Base-by-base conservation (phyloP, 2,113 vertebrate genomes). In the Procavia capensis region DNA sequence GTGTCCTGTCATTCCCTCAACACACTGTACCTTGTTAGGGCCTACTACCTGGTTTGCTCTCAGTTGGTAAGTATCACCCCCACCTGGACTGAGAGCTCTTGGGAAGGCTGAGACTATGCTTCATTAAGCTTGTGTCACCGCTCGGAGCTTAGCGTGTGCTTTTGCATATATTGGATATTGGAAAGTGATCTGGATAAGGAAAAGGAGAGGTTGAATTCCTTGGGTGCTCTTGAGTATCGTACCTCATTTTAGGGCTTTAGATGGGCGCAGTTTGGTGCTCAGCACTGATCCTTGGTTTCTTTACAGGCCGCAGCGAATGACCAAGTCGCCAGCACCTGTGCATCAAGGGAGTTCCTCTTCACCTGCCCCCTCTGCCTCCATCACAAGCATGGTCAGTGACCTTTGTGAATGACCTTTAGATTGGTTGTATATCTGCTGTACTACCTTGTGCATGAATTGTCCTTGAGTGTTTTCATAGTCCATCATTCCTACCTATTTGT, bases 321-420 rank as follows among this genome's bases (percentile, higher is more conserved):
- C 98, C 27, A 98, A 99, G 80, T 99, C 99, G 11, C 99, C 99
- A 96, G 99, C 98, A 3, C 99, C 99, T 1, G 98, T 98, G 92
- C 99, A 99, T 94, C 95, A 98, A 97, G 99, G 99, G 85, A 99
- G 97, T 85, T 98, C 99, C 64, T 98, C 98, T 95, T 99, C 99
- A 93, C 99, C 99, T 83, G 98, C 98, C 41, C 98, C 98, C 3
- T 97, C 98, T 72, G 99, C 98, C 88, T 97, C 99, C 31, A 98
- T 99, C 87, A 99, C 99, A 1, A 99, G 99, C 97, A 99, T 99
- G 99, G 99, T 99, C 90, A 98, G 99, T 97, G 85, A 24, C 47
- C 34, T 91, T 68, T 90, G 8, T 41, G 74, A 80, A n/a, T 61
- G 66, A 43, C 50, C 68, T 75, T 19, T 50, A 75, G 87, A 59